Base-by-base conservation (phyloP, 2,888 invertebrate species). In the Anagyrus pseudococci region DNA sequence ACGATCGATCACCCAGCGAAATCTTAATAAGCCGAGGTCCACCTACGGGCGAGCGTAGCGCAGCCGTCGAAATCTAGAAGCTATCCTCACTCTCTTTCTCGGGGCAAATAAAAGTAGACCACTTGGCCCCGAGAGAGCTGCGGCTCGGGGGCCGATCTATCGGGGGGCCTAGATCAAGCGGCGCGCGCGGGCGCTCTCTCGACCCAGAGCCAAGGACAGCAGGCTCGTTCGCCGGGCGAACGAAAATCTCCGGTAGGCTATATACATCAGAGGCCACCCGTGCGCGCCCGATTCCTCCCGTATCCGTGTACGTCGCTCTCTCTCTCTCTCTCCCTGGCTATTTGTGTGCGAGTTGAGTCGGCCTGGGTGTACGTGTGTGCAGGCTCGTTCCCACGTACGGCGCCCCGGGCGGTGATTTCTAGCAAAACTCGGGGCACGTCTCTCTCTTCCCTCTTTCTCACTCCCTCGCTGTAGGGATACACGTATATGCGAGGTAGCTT, bases 381-480 rank as follows among this genome's bases (percentile, higher is more conserved):
- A n/a, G n/a, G n/a, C n/a, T n/a, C n/a, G n/a, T 78, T 77, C 77
- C 77, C 78, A 77, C 77, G 77, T 78, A 77, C 70, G 73, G 69
- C 73, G 77, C 78, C 77, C 72, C 73, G 69, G 78, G 73, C 74
- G 68, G 69, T 69, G 72, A 73, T 66, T 70, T 75, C 75, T 75
- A 74, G 73, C 74, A 68, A 74, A 75, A 74, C 75, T 76, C 67
- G n/a, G 17, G n/a, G 17, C 33, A 41, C 48, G 37, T 40, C 47
- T 46, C 37, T 43, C 41, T 48, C 43, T 53, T 49, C 44, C 47
- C 54, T 43, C 26, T 54, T 37, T 25, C n/a, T n/a, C n/a, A n/a
- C n/a, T n/a, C n/a, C n/a, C n/a, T n/a, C n/a, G n/a, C 37, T 58
- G 49, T 17, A 41, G 8, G 41, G 6, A 29, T 41, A 15, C 15